Evolutionary conservation across 2,797 vertebrate species (phyloP).

Genomic region (Parotocinclus haroldoi): DNA sequence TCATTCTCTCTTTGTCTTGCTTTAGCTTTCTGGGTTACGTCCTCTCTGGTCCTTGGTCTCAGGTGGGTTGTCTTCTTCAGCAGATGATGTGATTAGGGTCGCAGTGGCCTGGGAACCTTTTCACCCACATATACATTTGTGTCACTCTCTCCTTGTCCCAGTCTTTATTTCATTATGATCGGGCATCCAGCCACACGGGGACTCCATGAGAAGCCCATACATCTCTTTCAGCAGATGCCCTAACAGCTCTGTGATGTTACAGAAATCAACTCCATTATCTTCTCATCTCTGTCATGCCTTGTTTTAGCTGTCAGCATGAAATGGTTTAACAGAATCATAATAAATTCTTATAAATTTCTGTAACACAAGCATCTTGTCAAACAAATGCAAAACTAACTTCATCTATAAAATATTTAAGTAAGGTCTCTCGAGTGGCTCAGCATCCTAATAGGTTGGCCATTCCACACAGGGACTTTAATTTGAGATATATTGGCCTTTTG

Average conservation of each 20-base stretch:
- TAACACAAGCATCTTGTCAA: no score
- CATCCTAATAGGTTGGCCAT: no score
- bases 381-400: no score
- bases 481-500: no score
- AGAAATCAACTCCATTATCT: constrained; percentile 26
- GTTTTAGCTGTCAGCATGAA: constrained; percentile 15
- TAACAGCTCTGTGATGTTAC: constrained; percentile 24
- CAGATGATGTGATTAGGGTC: constrained; percentile 50
- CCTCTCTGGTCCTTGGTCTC: constrained; percentile 29
- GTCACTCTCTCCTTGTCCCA: constrained; percentile 44
- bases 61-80: constrained; percentile 42
- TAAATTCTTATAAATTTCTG: background rate
- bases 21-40: constrained; percentile 20
- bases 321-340: background rate
- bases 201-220: constrained; percentile 24
- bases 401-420: no score
- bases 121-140: constrained; percentile 51
- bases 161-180: constrained; percentile 48
- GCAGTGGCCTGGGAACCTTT: constrained; percentile 49
- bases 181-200: constrained; percentile 38
- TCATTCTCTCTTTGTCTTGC: background rate
- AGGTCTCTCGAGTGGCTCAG: no score
- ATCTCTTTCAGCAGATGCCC: constrained; percentile 45
- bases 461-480: no score
- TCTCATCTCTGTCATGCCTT: constrained; percentile 13